These are phyloP conservation scores for Hirudinaria manillensis DNA, from an alignment of 2,888 invertebrate genomes.

Conservation along the genomic window DNA sequence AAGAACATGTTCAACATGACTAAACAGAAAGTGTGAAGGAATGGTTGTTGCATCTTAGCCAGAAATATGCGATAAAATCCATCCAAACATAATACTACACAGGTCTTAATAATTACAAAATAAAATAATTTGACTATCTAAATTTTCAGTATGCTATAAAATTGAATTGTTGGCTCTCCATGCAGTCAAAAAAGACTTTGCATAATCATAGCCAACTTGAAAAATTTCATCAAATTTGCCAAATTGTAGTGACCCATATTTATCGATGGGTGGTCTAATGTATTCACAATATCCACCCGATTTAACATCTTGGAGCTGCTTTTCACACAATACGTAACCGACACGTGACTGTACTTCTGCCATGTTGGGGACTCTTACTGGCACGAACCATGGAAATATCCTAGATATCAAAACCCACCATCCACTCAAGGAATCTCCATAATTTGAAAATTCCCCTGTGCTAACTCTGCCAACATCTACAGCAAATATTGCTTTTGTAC, in stretches of 20 bases:
- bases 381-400: slow-evolving; percentile 19
- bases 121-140: no score
- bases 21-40: no score
- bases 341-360: slow-evolving; percentile 30
- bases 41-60: no score
- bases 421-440: slow-evolving; percentile 31
- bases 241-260: slow-evolving; percentile 31
- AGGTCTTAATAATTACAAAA: no score
- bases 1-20: no score
- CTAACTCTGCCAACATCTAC: slow-evolving; percentile 32
- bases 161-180: slow-evolving; percentile 4
- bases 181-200: slow-evolving; percentile 6
- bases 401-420: slow-evolving; percentile 31
- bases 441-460: slow-evolving; percentile 27
- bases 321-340: slow-evolving; percentile 30
- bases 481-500: slow-evolving; percentile 28
- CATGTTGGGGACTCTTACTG: slow-evolving; percentile 29
- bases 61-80: no score
- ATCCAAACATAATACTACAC: no score
- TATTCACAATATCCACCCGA: slow-evolving; percentile 23
- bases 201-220: slow-evolving; percentile 24
- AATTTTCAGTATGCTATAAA: background rate
- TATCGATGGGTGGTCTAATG: slow-evolving; percentile 30
- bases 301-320: slow-evolving; percentile 26
- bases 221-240: slow-evolving; percentile 32